Conservation (phyloP, 2,113 vertebrate genomes). For the Urocynchramus pylzowi region DNA sequence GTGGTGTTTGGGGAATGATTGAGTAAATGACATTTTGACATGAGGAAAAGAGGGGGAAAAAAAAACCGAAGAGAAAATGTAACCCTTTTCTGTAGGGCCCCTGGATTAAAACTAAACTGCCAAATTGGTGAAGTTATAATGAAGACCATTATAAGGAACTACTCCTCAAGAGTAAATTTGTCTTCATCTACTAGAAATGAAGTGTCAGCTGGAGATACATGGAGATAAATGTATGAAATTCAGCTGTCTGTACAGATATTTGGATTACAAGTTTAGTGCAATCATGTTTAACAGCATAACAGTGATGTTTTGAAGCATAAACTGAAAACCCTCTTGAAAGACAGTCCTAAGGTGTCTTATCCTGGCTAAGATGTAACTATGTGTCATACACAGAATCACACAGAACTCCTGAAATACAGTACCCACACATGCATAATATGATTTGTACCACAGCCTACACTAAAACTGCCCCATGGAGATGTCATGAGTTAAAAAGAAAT, state of each 20-base stretch:
- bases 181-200: neutral
- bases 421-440: rapidly evolving
- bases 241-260: neutral
- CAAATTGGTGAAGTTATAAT: neutral
- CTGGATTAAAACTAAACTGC: neutral
- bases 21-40: neutral
- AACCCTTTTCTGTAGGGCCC: neutral
- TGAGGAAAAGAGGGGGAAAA: neutral
- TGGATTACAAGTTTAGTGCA: neutral
- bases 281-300: neutral
- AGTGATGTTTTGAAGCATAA: neutral
- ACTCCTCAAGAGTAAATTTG: neutral
- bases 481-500: neutral
- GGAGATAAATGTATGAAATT: neutral
- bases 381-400: neutral
- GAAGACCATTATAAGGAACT: neutral
- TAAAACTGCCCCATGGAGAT: rapidly evolving
- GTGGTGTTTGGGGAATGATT: neutral
- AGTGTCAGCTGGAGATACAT: neutral
- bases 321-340: neutral
- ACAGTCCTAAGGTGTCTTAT: neutral
- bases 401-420: neutral
- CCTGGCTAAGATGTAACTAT: neutral
- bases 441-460: neutral
- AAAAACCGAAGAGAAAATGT: neutral